Percentiles rank a stretch among this genome's conserved stretches.
Evolutionary conservation across 2,888 invertebrate species (phyloP).

Genomic region (Hydraecia micacea): DNA sequence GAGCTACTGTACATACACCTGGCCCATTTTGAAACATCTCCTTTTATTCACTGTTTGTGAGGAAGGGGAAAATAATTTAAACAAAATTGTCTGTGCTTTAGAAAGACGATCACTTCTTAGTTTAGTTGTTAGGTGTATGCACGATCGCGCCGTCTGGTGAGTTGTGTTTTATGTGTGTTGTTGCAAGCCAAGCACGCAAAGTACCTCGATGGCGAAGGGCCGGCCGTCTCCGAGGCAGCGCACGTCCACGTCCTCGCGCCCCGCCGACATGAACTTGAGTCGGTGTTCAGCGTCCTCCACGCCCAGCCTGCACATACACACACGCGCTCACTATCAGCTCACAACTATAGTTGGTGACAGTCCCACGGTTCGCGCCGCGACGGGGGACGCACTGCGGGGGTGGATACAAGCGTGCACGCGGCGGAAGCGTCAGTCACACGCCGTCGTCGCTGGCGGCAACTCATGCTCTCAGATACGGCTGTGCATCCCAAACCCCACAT

Average conservation of each 20-base stretch:
- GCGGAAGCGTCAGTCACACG: background rate
- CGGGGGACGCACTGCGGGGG: too few relatives aligned
- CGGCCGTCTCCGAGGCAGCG: conserved; percentile 97
- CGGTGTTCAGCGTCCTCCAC: conserved; percentile 76
- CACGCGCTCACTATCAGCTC: background rate
- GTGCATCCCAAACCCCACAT: background rate
- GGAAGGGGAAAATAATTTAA: background rate
- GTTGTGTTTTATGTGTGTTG: background rate
- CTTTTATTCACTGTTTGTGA: background rate
- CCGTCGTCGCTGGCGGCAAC: background rate
- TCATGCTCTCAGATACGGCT: background rate
- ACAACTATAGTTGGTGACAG: too few relatives aligned
- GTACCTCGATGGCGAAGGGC: conserved; percentile 96
- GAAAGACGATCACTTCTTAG: background rate
- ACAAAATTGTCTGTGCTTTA: too few relatives aligned
- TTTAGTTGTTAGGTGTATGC: background rate
- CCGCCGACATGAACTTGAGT: conserved; percentile 96
- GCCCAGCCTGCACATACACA: conserved; percentile 67
- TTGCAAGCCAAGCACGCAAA: background rate
- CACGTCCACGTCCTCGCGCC: conserved; percentile 99
- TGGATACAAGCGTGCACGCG: background rate
- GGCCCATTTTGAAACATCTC: too few relatives aligned
- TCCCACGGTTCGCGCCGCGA: too few relatives aligned
- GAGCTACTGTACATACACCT: too few relatives aligned
- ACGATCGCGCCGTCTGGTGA: background rate